Conservation (phyloP, 1,140 invertebrate genomes). For the Ceratina australensis region DNA sequence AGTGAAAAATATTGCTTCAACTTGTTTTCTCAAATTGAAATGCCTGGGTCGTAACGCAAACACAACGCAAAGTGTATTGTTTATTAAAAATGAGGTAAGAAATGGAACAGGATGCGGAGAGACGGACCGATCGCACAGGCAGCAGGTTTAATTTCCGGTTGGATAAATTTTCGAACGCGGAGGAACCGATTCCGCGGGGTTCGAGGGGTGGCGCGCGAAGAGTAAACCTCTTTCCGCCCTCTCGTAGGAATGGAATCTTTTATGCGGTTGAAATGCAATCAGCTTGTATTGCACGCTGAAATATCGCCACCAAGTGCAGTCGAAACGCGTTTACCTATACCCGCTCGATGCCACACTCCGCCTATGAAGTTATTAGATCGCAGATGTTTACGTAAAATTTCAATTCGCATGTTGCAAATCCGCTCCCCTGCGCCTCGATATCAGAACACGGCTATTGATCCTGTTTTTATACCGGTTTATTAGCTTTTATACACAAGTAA, state of each 20-base stretch:
- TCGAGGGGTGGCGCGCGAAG: neutral
- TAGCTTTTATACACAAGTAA: no score
- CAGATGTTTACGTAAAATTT: no score
- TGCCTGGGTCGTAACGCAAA: no score
- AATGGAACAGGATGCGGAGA: conserved; percentile 37
- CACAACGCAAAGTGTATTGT: no score
- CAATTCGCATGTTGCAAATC: no score
- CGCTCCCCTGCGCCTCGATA: no score
- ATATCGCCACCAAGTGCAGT: conserved; percentile 10
- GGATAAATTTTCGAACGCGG: conserved; percentile 57
- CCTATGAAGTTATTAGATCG: conserved; percentile 22
- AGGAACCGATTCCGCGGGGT: conserved; percentile 27
- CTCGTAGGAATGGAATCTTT: conserved; percentile 39
- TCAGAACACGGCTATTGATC: no score
- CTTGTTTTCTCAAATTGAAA: no score
- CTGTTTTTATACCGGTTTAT: no score
- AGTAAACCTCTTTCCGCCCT: conserved; percentile 30
- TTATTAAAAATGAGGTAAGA: neutral
- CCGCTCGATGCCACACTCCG: conserved; percentile 5
- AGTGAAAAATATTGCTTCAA: no score
- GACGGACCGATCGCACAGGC: conserved; percentile 50
- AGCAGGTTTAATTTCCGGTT: conserved; percentile 67
- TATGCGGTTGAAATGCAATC: conserved; percentile 53
- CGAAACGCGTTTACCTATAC: conserved; percentile 21
- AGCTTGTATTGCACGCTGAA: conserved; percentile 33